These are phyloP conservation scores for Zingel zingel DNA, from an alignment of 2,113 vertebrate genomes.

Conservation along the genomic window DNA sequence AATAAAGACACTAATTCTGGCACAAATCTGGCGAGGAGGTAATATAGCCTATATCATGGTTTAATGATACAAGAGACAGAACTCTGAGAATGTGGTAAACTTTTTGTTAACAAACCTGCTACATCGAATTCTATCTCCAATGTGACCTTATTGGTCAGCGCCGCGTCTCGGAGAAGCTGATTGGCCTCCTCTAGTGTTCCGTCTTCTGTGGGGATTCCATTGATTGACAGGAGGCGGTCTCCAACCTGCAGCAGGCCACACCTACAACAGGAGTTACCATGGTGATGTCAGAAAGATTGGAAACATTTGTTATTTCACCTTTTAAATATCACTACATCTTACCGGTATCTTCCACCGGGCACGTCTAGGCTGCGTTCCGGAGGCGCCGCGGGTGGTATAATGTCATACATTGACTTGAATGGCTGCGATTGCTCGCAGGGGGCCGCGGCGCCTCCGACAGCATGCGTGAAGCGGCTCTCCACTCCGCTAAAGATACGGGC, in stretches of 20 bases:
- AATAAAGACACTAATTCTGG: neutral
- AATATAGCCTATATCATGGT: neutral
- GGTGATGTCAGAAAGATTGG: neutral
- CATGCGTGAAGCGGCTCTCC: too few species aligned
- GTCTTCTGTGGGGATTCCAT: conserved; percentile 93
- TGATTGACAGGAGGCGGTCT: conserved; percentile 95
- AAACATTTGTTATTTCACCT: neutral
- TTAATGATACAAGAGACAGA: neutral
- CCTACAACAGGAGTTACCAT: conserved; percentile 74
- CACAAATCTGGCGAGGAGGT: too few species aligned
- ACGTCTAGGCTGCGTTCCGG: too few species aligned
- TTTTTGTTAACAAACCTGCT: conserved; percentile 84
- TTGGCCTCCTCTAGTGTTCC: conserved; percentile 97
- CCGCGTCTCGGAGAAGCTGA: conserved; percentile 95
- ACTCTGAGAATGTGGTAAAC: neutral
- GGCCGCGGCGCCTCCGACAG: too few species aligned
- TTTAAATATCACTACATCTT: neutral
- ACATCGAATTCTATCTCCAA: conserved; percentile 97
- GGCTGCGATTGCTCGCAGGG: too few species aligned
- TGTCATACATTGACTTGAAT: too few species aligned
- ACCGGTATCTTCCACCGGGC: neutral
- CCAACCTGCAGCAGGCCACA: conserved; percentile 97
- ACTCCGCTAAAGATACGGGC: too few species aligned
- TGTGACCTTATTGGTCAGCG: conserved; percentile 91
- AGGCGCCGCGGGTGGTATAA: too few species aligned